phyloP scores from a whole-genome alignment of 2,113 vertebrate species.

The Rhipidura dahli region DNA sequence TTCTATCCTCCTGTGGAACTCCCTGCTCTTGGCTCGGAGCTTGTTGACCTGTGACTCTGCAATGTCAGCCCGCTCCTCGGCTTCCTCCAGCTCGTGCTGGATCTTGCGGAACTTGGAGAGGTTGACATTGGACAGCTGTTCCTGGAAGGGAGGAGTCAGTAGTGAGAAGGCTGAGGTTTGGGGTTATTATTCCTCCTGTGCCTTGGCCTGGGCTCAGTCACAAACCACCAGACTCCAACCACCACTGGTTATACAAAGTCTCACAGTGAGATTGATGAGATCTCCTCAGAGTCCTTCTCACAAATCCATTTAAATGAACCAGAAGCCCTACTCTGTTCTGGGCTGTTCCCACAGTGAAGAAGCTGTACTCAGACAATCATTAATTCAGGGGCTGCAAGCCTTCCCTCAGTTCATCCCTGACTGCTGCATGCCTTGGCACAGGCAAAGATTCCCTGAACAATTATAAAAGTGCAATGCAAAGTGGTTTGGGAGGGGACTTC shows the following conservation, averaged over 20 bases:
- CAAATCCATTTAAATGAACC: background rate
- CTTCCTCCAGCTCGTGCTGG: constrained; percentile 81
- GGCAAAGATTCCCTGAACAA: background rate
- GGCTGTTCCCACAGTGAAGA: background rate
- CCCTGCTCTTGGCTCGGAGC: constrained; percentile 66
- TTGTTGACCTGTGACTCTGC: constrained; percentile 83
- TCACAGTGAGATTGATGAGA: background rate
- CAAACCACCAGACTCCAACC: too few species aligned
- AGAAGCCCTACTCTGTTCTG: background rate
- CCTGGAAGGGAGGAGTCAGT: background rate
- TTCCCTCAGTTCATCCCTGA: background rate
- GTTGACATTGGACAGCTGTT: background rate
- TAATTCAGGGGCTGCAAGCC: background rate
- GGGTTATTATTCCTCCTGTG: too few species aligned
- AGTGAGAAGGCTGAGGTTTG: too few species aligned
- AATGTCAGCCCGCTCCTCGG: constrained; percentile 79
- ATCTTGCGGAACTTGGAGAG: constrained; percentile 71
- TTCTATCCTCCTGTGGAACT: constrained; percentile 4
- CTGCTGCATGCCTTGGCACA: background rate
- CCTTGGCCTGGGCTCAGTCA: too few species aligned
- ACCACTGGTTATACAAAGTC: background rate
- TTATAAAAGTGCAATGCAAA: background rate
- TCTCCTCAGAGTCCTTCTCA: background rate
- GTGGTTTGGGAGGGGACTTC: background rate
- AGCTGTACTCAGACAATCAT: background rate